Evolutionary conservation across 2,113 vertebrate genomes (phyloP).

Genomic region (Stictonetta naevosa): DNA sequence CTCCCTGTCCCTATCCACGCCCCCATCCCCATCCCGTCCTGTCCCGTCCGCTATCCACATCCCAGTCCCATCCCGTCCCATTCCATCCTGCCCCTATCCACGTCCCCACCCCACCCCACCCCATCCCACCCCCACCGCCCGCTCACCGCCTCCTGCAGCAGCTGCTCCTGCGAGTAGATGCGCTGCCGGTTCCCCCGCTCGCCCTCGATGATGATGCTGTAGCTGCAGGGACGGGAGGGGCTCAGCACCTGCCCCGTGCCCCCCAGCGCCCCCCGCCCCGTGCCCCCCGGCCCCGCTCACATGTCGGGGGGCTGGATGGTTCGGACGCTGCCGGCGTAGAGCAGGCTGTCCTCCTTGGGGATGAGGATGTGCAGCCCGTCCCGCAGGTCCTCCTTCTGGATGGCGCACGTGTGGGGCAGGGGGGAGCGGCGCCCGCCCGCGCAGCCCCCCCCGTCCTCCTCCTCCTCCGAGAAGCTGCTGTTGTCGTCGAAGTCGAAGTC

Average conservation of each 20-base stretch:
- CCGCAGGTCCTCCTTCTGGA: conserved; percentile 88
- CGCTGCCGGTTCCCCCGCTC: conserved; percentile 92
- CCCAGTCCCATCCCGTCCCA: no score
- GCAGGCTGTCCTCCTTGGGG: conserved; percentile 93
- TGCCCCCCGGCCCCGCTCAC: conserved; percentile 68
- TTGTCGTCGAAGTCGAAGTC: conserved; percentile 90
- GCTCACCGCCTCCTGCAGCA: conserved; percentile 95
- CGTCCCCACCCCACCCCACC: background rate
- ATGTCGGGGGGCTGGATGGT: conserved; percentile 90
- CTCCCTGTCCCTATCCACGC: no score
- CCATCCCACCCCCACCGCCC: background rate
- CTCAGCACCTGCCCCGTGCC: background rate
- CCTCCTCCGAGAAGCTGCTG: conserved; percentile 92
- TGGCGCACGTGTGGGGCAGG: conserved; percentile 79
- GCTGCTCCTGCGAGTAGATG: conserved; percentile 94
- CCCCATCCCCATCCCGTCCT: no score
- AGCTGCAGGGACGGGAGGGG: conserved; percentile 71
- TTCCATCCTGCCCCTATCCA: no score
- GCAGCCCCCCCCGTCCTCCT: conserved; percentile 60
- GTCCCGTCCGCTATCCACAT: no score
- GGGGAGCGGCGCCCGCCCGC: background rate
- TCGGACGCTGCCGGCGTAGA: conserved; percentile 90
- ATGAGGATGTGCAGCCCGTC: conserved; percentile 93
- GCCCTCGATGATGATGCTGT: conserved; percentile 91
- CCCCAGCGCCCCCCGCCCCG: fast-evolving